Evolutionary conservation across 2,113 vertebrate genomes (phyloP), one percentile per base, ranked within the genome.

Genomic region (Callospermophilus lateralis): DNA sequence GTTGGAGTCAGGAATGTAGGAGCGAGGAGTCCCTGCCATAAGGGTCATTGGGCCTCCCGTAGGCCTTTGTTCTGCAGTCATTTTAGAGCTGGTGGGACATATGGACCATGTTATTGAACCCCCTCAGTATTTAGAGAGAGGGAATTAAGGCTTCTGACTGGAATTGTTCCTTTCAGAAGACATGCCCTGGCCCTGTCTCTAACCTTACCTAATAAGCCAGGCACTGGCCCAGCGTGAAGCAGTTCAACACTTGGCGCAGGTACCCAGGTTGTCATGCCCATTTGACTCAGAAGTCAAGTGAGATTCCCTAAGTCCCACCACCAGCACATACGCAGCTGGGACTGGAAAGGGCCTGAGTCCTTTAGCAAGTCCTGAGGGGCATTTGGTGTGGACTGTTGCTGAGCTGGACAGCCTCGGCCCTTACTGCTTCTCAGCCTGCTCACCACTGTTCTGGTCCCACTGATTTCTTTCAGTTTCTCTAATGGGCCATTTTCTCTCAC

Each of bases 161-260:
- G 77, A 92, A 79, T 1, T 34, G 81, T 34, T 39, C 80, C 81
- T 80, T 77, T 94, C 39, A 78, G 70, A 80, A 92, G 81, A 30
- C 15, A 19, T 0, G 4, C 51, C 51, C 72, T 55, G 76, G 87
- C 34, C 37, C 9, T 16, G 34, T 68, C 53, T 79, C 12, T 61
- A n/a, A 51, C 20, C 4, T 3, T 28, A 42, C 6, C 91, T 42
- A 32, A 37, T 17, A 51, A 37, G 39, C 51, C 16, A 7, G n/a
- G 84, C 5, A 19, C 39, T 39, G 87, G 63, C 48, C 74, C 6
- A 10, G 55, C 37, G 2, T 0, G 0, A 39, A 76, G 63, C 13
- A 3, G 20, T 28, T 77, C 13, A 39, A 79, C n/a, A 65, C 45
- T 68, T 65, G n/a, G 32, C 2, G 19, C 22, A 81, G 32, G 22